Evolutionary conservation across 1,140 invertebrate genomes (phyloP).

Genomic region (Pristionchus pacificus): DNA sequence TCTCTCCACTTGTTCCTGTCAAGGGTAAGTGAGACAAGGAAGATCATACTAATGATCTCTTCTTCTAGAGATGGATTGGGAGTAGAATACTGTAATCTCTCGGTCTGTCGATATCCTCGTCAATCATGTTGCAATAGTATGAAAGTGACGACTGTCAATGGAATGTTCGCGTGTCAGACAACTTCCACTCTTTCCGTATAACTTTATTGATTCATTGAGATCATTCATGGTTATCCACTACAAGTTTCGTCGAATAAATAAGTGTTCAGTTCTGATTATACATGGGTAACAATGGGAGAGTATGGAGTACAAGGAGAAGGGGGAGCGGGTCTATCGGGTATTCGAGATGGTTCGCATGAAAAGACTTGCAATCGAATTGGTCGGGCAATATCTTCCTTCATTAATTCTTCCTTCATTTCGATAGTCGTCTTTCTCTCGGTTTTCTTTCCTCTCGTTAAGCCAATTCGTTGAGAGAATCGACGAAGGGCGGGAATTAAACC

Average conservation of each 20-base stretch:
- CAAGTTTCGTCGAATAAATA: too few relatives aligned
- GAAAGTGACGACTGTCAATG: background rate
- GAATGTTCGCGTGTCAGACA: background rate
- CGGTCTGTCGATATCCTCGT: background rate
- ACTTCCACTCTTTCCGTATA: background rate
- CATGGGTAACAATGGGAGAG: background rate
- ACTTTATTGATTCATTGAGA: background rate
- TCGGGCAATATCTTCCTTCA: background rate
- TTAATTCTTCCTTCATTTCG: too few relatives aligned
- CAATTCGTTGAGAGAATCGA: background rate
- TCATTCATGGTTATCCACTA: too few relatives aligned
- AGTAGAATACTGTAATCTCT: background rate
- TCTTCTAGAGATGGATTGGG: background rate
- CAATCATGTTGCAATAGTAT: background rate
- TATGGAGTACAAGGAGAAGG: too few relatives aligned
- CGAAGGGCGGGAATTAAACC: background rate
- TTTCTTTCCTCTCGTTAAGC: too few relatives aligned
- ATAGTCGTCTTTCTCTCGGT: too few relatives aligned
- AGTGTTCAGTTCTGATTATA: background rate
- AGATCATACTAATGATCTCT: too few relatives aligned
- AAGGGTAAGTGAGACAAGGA: background rate
- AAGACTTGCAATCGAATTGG: background rate
- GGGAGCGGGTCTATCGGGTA: background rate
- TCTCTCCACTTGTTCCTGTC: background rate
- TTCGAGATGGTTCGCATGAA: background rate